Evolutionary conservation across 2,113 vertebrate species (phyloP).

Genomic region (Peromyscus maniculatus): DNA sequence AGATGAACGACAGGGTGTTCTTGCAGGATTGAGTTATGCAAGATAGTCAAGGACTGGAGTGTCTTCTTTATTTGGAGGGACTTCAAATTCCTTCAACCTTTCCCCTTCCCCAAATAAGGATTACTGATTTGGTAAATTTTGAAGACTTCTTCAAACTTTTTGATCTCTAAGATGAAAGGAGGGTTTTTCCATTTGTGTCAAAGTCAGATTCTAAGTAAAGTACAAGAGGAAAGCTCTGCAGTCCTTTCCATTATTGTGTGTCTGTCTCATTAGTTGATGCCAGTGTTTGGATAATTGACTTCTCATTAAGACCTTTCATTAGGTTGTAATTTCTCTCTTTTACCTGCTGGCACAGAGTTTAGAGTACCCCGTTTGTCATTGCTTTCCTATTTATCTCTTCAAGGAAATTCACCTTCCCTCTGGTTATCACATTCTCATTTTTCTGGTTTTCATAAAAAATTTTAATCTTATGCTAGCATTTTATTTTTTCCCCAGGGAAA

Average conservation of each 20-base stretch:
- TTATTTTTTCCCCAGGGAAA: conserved; percentile 51
- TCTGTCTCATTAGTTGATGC: conserved; percentile 22
- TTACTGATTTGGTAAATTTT: conserved; percentile 7
- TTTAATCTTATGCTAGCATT: conserved; percentile 59
- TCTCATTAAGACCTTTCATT: conserved; percentile 70
- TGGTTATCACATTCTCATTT: conserved; percentile 31
- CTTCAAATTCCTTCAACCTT: neutral
- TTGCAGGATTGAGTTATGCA: neutral
- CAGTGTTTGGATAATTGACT: conserved; percentile 42
- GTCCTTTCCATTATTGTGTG: conserved; percentile 7
- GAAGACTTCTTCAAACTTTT: conserved; percentile 33
- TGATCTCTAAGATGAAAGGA: conserved; percentile 35
- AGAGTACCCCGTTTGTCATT: conserved; percentile 28
- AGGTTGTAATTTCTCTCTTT: conserved; percentile 29
- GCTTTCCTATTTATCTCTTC: conserved; percentile 50
- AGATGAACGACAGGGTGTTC: neutral
- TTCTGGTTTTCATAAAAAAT: conserved; percentile 48
- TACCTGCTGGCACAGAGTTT: conserved; percentile 32
- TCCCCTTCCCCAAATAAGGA: neutral
- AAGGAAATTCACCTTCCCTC: conserved; percentile 38
- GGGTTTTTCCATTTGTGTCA: conserved; percentile 15
- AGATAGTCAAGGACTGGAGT: neutral
- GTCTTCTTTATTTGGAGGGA: rapidly evolving
- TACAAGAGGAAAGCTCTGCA: neutral
- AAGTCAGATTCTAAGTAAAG: neutral